A percentile compares a stretch with the other conserved stretches of the same genome.
phyloP scores from a whole-genome alignment of 2,797 vertebrate species.

The Leontocebus nigricollis region DNA sequence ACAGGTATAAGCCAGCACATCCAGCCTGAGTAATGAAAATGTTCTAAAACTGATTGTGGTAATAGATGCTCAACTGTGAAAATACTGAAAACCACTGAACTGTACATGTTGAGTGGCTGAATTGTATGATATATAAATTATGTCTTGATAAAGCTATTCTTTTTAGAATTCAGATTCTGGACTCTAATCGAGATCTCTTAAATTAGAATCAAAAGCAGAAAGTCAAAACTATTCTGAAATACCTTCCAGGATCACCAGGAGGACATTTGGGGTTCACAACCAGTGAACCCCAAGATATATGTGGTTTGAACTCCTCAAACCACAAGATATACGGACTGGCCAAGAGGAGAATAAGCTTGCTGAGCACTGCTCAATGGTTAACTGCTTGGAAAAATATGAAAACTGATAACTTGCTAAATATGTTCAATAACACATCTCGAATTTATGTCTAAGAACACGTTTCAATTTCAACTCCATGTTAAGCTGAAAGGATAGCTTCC shows the following conservation, averaged over 20 bases:
- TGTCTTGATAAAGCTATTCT: background rate
- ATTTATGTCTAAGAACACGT: background rate
- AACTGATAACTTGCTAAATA: background rate
- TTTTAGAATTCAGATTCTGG: background rate
- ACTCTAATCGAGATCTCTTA: background rate
- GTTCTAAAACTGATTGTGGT: background rate
- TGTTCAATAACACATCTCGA: background rate
- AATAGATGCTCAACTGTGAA: background rate
- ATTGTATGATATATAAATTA: background rate
- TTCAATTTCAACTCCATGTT: background rate
- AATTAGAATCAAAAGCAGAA: conserved; percentile 15
- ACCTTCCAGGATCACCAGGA: background rate
- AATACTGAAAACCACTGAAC: background rate
- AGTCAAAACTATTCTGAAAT: background rate
- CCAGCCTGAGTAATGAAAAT: background rate
- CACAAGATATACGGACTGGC: background rate
- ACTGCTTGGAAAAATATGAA: background rate
- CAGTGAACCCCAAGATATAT: too few relatives aligned
- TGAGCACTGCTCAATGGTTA: background rate
- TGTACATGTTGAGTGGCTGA: background rate
- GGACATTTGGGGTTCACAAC: background rate
- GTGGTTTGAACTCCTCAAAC: background rate
- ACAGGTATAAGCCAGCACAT: too few relatives aligned
- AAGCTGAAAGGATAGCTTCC: background rate
- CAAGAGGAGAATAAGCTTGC: background rate